These are phyloP conservation scores for Myripristis murdjan DNA, from an alignment of 2,797 vertebrate genomes.

Conservation along the genomic window DNA sequence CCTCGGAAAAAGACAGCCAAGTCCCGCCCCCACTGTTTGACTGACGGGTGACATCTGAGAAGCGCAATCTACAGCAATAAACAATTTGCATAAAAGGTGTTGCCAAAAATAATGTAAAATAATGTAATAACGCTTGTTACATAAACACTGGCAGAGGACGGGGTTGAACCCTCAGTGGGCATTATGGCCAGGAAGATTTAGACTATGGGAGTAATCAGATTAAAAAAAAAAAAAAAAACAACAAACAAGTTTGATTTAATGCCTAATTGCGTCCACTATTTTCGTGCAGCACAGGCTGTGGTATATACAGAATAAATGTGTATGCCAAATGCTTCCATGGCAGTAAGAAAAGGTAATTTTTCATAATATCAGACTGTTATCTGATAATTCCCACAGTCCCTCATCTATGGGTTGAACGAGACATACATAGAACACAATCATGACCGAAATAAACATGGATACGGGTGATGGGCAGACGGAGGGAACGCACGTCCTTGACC, in stretches of 20 bases:
- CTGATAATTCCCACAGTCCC: slow-evolving; percentile 71
- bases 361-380: slow-evolving; percentile 50
- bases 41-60: no score
- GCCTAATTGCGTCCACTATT: neutral
- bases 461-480: slow-evolving; percentile 17
- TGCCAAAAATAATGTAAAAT: no score
- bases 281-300: neutral
- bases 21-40: no score
- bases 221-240: no score
- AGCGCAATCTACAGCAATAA: no score
- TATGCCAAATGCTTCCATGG: slow-evolving; percentile 48
- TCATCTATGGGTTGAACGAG: slow-evolving; percentile 15
- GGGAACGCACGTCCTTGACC: slow-evolving; percentile 27
- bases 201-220: slow-evolving; percentile 18
- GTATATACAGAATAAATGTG: slow-evolving; percentile 6
- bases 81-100: no score
- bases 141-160: neutral
- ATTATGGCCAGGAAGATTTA: neutral
- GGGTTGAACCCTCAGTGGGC: neutral
- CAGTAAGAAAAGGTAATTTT: slow-evolving; percentile 37
- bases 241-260: slow-evolving; percentile 25
- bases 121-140: neutral
- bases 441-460: slow-evolving; percentile 33
- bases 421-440: slow-evolving; percentile 22
- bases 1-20: no score